Evolutionary conservation across 2,797 vertebrate species (phyloP).

Genomic region (Psittacula echo): DNA sequence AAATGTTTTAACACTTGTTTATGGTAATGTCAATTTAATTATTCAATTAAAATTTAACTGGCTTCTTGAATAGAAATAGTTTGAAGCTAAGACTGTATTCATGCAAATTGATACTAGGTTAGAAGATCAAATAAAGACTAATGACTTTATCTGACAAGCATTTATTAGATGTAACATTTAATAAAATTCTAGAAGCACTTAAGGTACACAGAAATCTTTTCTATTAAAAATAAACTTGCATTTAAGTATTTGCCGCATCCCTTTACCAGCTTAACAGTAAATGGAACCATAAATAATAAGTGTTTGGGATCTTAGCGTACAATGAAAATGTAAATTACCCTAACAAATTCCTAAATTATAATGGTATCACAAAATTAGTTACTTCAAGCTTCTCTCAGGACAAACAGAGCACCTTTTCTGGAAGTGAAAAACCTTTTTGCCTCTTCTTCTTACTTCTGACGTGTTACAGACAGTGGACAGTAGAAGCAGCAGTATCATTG

Average conservation of each 20-base stretch:
- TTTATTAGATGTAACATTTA: accelerated
- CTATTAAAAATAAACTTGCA: background rate
- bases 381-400: background rate
- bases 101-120: background rate
- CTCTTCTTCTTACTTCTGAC: background rate
- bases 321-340: background rate
- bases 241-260: background rate
- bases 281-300: background rate
- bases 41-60: background rate
- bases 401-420: background rate
- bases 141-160: background rate
- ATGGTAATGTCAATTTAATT: background rate
- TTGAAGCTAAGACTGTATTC: background rate
- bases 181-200: background rate
- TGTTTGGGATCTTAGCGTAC: background rate
- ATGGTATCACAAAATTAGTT: background rate
- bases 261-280: background rate
- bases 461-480: accelerated
- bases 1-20: background rate
- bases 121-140: background rate
- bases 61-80: background rate
- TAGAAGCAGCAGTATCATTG: background rate
- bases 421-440: background rate
- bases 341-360: background rate
- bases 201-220: background rate